These are phyloP conservation scores for Arctopsyche grandis DNA, from an alignment of 1,140 invertebrate species.

Conservation along the genomic window DNA sequence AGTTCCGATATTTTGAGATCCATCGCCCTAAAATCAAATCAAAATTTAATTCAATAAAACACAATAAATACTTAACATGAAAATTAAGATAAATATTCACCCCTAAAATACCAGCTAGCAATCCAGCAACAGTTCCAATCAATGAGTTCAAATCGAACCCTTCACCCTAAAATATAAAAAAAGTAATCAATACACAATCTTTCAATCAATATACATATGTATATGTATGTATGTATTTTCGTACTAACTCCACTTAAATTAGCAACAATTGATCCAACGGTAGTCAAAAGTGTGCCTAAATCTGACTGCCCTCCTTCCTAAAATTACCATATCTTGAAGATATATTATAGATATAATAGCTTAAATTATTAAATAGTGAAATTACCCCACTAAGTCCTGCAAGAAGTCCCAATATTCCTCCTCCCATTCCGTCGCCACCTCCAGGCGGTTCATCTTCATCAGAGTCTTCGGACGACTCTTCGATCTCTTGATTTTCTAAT, in stretches of 20 bases:
- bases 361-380: slow-evolving; percentile 30
- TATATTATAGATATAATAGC: slow-evolving; percentile 19
- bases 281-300: slow-evolving; percentile 50
- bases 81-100: slow-evolving; percentile 50
- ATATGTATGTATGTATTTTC: slow-evolving; percentile 12
- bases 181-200: too few species aligned
- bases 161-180: slow-evolving; percentile 57
- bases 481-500: slow-evolving; percentile 36
- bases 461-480: slow-evolving; percentile 4
- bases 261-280: slow-evolving; percentile 53
- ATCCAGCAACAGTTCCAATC: slow-evolving; percentile 58
- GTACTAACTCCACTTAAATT: slow-evolving; percentile 64
- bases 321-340: slow-evolving; percentile 34
- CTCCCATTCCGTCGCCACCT: slow-evolving; percentile 53
- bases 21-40: slow-evolving; percentile 58
- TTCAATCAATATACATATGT: slow-evolving; percentile 9
- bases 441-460: slow-evolving; percentile 53
- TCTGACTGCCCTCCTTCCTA: slow-evolving; percentile 51
- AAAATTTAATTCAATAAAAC: not conserved
- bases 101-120: slow-evolving; percentile 58
- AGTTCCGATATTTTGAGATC: slow-evolving; percentile 62
- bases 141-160: slow-evolving; percentile 60
- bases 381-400: slow-evolving; percentile 64
- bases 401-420: slow-evolving; percentile 60
- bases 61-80: not conserved